Evolutionary conservation across 2,113 vertebrate genomes (phyloP), one percentile per base, ranked within the genome.

Genomic region (Heterocephalus glaber): DNA sequence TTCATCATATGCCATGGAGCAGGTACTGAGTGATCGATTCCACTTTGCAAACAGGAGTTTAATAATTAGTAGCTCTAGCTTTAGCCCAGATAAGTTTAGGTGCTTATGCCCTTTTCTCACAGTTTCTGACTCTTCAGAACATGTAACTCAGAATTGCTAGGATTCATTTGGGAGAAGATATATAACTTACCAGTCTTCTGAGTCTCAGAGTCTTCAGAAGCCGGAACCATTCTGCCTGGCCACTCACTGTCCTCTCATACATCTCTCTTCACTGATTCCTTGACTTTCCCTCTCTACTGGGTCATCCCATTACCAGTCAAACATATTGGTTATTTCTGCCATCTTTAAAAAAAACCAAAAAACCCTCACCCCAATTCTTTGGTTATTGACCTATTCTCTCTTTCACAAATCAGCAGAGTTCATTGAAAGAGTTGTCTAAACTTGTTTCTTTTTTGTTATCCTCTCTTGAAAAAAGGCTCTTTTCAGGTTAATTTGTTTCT

Each of bases 1-100:
- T 30, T 99, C 99, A 0, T 99, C 99, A 0, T 99, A 99, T 56
- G 99, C 99, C 95, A 98, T 99, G 98, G 99, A 99, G 96, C 99
- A 99, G 99, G 99, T 99, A 98, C 11, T 22, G 85, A 54, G 54
- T 7, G 14, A 28, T 9, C 17, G 1, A 2, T 38, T 74, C 17
- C 52, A 6, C 4, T 49, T 63, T 38, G 58, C 54, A 82, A 41
- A 33, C 38, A 49, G 41, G 19, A 30, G 49, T 28, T 28, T 60
- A 30, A 7, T 44, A 4, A 13, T 58, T 38, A 4, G n/a, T n/a
- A 7, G 52, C 56, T 66, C 80, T 81, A 41, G 52, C 30, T 86
- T 74, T 26, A 13, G 70, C 65, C 44, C 13, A 0, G 30, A 0
- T 16, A 24, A 52, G 41, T 44, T 54, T 86, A 28, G 61, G 26